A percentile compares a stretch with the other conserved stretches of the same genome.
These are phyloP conservation scores for Hesperophylax magnus DNA, from an alignment of 1,140 invertebrate genomes.

Conservation along the genomic window DNA sequence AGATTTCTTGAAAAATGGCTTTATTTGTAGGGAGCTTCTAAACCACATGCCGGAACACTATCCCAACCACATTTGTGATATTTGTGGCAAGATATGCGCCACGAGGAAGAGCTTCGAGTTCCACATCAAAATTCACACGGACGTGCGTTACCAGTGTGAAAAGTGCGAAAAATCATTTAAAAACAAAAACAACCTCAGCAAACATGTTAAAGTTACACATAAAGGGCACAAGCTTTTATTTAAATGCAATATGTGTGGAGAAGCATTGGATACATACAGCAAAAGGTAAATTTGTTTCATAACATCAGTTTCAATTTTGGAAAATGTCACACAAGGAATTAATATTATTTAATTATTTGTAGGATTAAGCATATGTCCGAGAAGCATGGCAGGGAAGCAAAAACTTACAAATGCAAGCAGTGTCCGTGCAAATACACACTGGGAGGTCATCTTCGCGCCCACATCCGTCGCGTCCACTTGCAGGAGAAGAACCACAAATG, in stretches of 20 bases:
- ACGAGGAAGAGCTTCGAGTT: constrained; percentile 52
- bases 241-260: constrained; percentile 51
- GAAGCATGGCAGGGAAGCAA: constrained; percentile 61
- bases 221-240: constrained; percentile 52
- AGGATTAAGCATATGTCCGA: constrained; percentile 53
- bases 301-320: too few relatives aligned
- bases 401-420: constrained; percentile 61
- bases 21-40: constrained; percentile 45
- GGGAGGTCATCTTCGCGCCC: constrained; percentile 61
- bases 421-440: constrained; percentile 64
- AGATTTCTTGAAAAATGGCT: too few relatives aligned
- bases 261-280: constrained; percentile 52
- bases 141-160: constrained; percentile 44
- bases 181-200: constrained; percentile 53
- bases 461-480: constrained; percentile 64
- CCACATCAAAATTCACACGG: constrained; percentile 51
- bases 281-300: constrained; percentile 42
- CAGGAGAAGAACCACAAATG: constrained; percentile 64
- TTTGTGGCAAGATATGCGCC: constrained; percentile 56
- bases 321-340: too few relatives aligned
- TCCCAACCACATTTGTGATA: constrained; percentile 56
- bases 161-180: constrained; percentile 55
- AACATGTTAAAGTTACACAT: constrained; percentile 53
- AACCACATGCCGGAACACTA: constrained; percentile 57
- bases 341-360: neutral